These are phyloP conservation scores for Paragorgia papillata DNA, from an alignment of 92 coral and sea anemone species.

Conservation along the genomic window DNA sequence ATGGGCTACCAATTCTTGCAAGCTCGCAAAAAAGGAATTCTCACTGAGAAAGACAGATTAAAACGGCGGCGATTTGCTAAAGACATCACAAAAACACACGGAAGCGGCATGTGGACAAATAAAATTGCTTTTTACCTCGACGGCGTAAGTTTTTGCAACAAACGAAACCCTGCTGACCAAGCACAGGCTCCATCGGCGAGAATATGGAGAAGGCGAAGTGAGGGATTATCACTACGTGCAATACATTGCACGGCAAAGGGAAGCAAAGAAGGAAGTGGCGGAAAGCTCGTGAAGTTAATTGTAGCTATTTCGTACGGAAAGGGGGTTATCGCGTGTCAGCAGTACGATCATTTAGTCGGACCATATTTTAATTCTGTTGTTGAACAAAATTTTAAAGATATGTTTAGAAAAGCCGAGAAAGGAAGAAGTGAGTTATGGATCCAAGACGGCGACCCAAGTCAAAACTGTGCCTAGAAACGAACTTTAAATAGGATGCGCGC, in stretches of 20 bases:
- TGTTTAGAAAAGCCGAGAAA: conserved; percentile 54
- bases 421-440: conserved; percentile 38
- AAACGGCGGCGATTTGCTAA: too few relatives aligned
- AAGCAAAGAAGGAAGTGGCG: conserved; percentile 56
- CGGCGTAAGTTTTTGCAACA: conserved; percentile 53
- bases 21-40: too few relatives aligned
- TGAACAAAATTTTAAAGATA: conserved; percentile 44
- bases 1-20: too few relatives aligned
- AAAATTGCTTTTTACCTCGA: conserved; percentile 53
- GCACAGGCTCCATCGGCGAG: conserved; percentile 32
- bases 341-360: conserved; percentile 56
- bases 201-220: conserved; percentile 49
- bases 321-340: conserved; percentile 50
- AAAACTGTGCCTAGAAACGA: conserved; percentile 39
- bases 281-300: conserved; percentile 42
- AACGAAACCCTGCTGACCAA: conserved; percentile 30
- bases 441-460: conserved; percentile 61
- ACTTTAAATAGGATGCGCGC: conserved; percentile 48
- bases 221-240: conserved; percentile 39
- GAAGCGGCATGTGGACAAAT: not conserved
- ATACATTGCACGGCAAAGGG: conserved; percentile 47
- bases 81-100: too few relatives aligned
- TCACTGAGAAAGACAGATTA: too few relatives aligned
- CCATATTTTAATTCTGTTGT: conserved; percentile 46
- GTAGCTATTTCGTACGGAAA: conserved; percentile 53